Conservation (phyloP, 2,797 vertebrate species). For the Eurystomus glaucurus region DNA sequence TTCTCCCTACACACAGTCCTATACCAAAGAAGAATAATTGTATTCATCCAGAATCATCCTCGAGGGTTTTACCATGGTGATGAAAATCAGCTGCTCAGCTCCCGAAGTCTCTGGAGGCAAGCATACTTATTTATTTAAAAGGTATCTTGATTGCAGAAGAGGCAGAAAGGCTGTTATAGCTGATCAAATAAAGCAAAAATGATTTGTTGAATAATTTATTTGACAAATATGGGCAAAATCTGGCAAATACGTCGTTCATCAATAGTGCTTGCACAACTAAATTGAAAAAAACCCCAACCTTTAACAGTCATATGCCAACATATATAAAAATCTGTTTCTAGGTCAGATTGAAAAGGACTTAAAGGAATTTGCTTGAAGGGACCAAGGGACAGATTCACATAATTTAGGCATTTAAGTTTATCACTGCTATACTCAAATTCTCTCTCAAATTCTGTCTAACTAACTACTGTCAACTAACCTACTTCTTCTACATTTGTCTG, state of each 20-base stretch:
- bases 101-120: conserved; percentile 21
- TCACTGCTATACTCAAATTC: not conserved
- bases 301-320: not conserved
- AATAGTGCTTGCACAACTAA: conserved; percentile 23
- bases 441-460: not conserved
- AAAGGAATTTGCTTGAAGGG: not conserved
- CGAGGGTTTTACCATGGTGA: conserved; percentile 41
- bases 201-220: conserved; percentile 76
- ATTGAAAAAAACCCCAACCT: not conserved
- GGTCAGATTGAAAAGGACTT: not conserved
- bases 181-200: conserved; percentile 58
- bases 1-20: not conserved
- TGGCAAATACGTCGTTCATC: conserved; percentile 50
- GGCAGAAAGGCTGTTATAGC: conserved; percentile 46
- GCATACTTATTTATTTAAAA: conserved; percentile 71
- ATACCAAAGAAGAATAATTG: not conserved
- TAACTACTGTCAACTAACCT: not conserved
- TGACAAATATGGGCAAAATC: conserved; percentile 67
- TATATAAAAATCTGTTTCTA: conserved; percentile 21
- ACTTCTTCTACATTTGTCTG: not conserved
- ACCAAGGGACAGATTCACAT: not conserved
- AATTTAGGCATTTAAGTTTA: not conserved
- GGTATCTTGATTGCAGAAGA: conserved; percentile 46
- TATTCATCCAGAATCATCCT: conserved; percentile 25
- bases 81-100: not conserved